Evolutionary conservation across 2,797 vertebrate genomes (phyloP).

Genomic region (Epinephelus malabaricus): DNA sequence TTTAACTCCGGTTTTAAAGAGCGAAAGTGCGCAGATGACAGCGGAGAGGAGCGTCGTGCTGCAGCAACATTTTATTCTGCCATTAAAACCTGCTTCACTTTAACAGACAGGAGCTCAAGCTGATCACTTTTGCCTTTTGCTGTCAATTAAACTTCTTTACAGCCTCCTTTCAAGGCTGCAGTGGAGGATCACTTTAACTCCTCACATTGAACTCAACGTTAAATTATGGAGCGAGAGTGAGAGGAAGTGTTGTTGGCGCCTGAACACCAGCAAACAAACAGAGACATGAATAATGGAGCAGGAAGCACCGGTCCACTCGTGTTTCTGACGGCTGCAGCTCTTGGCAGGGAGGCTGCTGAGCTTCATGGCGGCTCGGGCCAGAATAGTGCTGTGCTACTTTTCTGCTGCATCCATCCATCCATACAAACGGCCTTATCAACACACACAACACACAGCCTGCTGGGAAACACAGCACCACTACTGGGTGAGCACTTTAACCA

Average conservation of each 20-base stretch:
- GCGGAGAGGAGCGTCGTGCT: not conserved
- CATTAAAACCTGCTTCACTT: not conserved
- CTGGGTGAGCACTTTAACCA: not conserved
- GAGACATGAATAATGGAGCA: slow-evolving; percentile 45
- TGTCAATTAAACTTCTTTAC: not conserved
- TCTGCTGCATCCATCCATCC: slow-evolving; percentile 9
- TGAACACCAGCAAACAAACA: slow-evolving; percentile 17
- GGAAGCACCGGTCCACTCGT: slow-evolving; percentile 44
- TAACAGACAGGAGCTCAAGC: not conserved
- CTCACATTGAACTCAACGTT: slow-evolving; percentile 14
- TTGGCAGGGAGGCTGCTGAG: slow-evolving; percentile 1
- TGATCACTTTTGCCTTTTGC: not conserved
- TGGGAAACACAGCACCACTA: not conserved
- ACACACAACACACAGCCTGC: slow-evolving; percentile 29
- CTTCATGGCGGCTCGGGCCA: slow-evolving; percentile 6
- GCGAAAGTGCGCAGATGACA: not conserved
- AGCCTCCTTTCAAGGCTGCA: not conserved
- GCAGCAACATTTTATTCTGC: not conserved
- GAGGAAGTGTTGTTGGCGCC: slow-evolving; percentile 9
- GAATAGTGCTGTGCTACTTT: not conserved
- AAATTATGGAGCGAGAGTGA: slow-evolving; percentile 20
- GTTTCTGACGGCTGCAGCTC: slow-evolving; percentile 19
- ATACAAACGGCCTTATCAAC: slow-evolving; percentile 36
- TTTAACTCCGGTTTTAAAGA: not conserved
- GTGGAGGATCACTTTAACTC: not conserved